phyloP scores from a whole-genome alignment of 2,888 invertebrate species.

The Meganola albula region DNA sequence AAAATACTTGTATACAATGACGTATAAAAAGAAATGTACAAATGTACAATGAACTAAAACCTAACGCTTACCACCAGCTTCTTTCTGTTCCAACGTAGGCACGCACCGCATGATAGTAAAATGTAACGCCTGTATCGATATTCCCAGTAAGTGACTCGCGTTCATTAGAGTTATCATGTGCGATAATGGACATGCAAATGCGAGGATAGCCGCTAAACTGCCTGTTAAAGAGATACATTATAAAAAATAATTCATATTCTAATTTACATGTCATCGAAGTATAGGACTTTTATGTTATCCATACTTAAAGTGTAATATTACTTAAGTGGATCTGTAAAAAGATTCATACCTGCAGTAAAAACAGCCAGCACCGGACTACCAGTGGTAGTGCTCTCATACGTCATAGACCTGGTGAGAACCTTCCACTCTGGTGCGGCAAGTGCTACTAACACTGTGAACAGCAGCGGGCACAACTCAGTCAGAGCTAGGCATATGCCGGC shows the following conservation, averaged over 20 bases:
- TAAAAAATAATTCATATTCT: no score
- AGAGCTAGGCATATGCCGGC: constrained; percentile 79
- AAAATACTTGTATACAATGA: no score
- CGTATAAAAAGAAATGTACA: no score
- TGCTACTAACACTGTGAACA: constrained; percentile 73
- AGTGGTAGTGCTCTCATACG: constrained; percentile 78
- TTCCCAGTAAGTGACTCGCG: constrained; percentile 73
- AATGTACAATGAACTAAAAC: no score
- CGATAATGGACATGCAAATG: constrained; percentile 80
- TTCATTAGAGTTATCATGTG: constrained; percentile 80
- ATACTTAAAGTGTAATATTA: no score
- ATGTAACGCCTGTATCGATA: constrained; percentile 67
- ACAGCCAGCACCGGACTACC: constrained; percentile 81
- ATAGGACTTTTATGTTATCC: no score
- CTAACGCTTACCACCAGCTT: constrained; percentile 63
- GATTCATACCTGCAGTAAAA: constrained; percentile 75
- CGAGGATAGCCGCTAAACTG: constrained; percentile 79
- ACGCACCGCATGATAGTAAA: constrained; percentile 75
- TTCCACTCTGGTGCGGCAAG: constrained; percentile 80
- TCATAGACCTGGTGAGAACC: constrained; percentile 78
- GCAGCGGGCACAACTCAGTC: constrained; percentile 78
- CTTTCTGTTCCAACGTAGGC: constrained; percentile 73
- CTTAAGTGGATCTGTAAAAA: not conserved
- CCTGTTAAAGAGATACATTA: no score
- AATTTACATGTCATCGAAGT: no score